These are phyloP conservation scores for Temnothorax ravouxi DNA, from an alignment of 2,888 invertebrate species.

Conservation along the genomic window DNA sequence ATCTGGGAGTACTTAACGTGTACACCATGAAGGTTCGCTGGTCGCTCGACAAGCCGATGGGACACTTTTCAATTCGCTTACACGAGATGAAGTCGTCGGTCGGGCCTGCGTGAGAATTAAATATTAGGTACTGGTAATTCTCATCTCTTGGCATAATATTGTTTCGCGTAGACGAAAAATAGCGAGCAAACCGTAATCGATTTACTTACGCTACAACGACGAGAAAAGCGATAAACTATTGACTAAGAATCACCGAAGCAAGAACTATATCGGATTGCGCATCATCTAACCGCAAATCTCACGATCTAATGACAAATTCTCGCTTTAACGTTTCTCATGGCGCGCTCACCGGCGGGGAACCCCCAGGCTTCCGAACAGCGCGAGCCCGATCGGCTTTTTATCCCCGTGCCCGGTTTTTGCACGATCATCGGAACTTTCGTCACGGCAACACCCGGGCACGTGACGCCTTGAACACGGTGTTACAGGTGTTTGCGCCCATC, in stretches of 20 bases:
- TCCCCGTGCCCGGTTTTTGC: constrained; percentile 75
- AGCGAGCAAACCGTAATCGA: constrained; percentile 11
- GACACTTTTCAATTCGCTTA: constrained; percentile 25
- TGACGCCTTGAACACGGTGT: constrained; percentile 80
- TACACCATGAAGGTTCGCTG: constrained; percentile 28
- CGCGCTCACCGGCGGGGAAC: constrained; percentile 71
- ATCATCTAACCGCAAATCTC: constrained; percentile 50
- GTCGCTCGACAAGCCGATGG: constrained; percentile 23
- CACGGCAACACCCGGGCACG: constrained; percentile 84
- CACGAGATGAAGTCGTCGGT: background rate
- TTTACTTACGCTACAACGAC: constrained; percentile 29
- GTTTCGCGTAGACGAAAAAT: constrained; percentile 26
- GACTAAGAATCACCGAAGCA: constrained; percentile 39
- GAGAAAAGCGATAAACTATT: constrained; percentile 58
- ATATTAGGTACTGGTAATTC: background rate
- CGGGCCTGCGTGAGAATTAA: background rate
- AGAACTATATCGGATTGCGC: constrained; percentile 47
- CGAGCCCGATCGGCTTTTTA: constrained; percentile 80
- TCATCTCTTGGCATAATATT: constrained; percentile 1
- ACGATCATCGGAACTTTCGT: constrained; percentile 79
- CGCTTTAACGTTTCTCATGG: constrained; percentile 75
- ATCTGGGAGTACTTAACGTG: constrained; percentile 55
- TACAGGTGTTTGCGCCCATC: constrained; percentile 82
- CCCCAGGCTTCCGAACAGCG: constrained; percentile 79
- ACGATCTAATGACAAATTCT: constrained; percentile 74